Conservation (phyloP, 64 coral and sea anemone genomes). For the Dendrophyllia cribrosa region DNA sequence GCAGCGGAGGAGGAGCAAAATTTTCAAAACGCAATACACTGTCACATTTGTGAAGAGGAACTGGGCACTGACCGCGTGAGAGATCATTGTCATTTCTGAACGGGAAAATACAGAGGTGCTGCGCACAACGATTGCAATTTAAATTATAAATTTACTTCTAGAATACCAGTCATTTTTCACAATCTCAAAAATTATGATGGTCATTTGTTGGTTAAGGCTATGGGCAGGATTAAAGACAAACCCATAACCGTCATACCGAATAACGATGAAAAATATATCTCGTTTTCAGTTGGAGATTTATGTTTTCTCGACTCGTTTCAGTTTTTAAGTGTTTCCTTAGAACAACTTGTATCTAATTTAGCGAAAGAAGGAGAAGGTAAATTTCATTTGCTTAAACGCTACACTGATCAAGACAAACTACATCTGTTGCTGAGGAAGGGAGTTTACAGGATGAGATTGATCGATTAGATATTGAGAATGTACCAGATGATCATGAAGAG, state of each 20-base stretch:
- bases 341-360: conserved; percentile 39
- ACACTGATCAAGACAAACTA: not conserved
- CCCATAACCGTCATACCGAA: conserved; percentile 29
- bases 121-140: conserved; percentile 53
- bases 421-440: not conserved
- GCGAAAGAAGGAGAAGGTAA: conserved; percentile 31
- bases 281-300: conserved; percentile 27
- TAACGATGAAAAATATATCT: conserved; percentile 62
- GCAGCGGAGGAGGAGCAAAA: not conserved
- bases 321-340: conserved; percentile 55
- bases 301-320: conserved; percentile 59
- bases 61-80: not conserved
- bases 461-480: too few relatives aligned
- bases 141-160: conserved; percentile 18
- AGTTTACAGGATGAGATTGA: too few relatives aligned
- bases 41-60: conserved; percentile 67
- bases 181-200: conserved; percentile 48
- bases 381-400: conserved; percentile 12
- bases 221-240: conserved; percentile 28
- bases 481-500: too few relatives aligned
- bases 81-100: conserved; percentile 45
- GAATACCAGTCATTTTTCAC: conserved; percentile 69
- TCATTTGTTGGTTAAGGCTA: conserved; percentile 30
- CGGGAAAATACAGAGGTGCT: conserved; percentile 58
- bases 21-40: conserved; percentile 46